A percentile compares a stretch with the other conserved stretches of the same genome.
These are phyloP conservation scores for Erebia ligea DNA, from an alignment of 2,888 invertebrate genomes.

Conservation along the genomic window DNA sequence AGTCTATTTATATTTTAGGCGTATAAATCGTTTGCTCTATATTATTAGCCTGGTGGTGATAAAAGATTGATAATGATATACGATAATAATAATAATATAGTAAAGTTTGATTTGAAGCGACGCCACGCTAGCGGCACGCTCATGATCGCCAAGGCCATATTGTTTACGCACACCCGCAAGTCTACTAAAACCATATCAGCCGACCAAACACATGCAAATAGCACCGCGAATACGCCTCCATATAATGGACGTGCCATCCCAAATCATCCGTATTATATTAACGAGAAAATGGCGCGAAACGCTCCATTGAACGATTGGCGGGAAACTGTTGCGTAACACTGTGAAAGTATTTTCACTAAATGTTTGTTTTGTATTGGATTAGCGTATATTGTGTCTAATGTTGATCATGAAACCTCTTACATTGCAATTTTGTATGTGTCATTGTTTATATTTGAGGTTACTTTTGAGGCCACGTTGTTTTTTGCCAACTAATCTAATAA, in stretches of 20 bases:
- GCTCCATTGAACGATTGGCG: constrained; percentile 77
- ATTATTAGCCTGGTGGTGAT: constrained; percentile 46
- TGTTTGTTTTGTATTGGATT: constrained; percentile 34
- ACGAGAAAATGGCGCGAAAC: constrained; percentile 75
- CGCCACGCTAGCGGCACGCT: constrained; percentile 59
- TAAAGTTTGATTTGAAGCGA: constrained; percentile 59
- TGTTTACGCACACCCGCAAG: constrained; percentile 75
- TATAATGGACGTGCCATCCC: constrained; percentile 48
- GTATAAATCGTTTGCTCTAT: background rate
- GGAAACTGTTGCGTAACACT: constrained; percentile 69
- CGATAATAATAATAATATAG: constrained; percentile 54
- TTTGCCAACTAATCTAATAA: background rate
- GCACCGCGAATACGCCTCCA: constrained; percentile 46
- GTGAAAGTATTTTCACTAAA: constrained; percentile 60
- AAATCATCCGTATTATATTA: constrained; percentile 57
- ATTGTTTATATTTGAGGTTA: constrained; percentile 34
- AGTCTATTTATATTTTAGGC: background rate
- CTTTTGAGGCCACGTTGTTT: constrained; percentile 29
- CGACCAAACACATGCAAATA: constrained; percentile 49
- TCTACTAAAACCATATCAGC: constrained; percentile 59
- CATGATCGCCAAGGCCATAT: constrained; percentile 73
- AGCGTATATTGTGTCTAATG: constrained; percentile 25
- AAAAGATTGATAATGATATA: constrained; percentile 61
- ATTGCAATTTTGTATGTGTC: background rate
- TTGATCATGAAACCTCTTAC: background rate